Percentiles rank a stretch among this genome's conserved stretches.
Evolutionary conservation across 2,888 invertebrate genomes (phyloP).

Genomic region (Pollenia angustigena): DNA sequence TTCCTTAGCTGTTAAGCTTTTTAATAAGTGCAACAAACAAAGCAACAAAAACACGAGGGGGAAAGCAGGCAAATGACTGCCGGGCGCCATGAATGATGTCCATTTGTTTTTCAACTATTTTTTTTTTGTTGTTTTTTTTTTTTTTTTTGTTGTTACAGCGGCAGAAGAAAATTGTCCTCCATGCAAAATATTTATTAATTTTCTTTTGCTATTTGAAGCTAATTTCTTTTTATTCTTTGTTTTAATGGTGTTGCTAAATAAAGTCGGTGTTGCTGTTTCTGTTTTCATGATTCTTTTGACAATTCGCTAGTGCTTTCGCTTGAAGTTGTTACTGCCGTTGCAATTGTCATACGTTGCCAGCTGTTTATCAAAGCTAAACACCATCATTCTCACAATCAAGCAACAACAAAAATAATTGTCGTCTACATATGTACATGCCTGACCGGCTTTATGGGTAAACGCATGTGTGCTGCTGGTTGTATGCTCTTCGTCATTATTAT

Average conservation of each 20-base stretch:
- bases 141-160: not conserved
- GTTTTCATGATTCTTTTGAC: not conserved
- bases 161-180: conserved; percentile 42
- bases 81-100: conserved; percentile 61
- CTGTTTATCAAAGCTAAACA: conserved; percentile 59
- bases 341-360: conserved; percentile 56
- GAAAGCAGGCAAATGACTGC: conserved; percentile 46
- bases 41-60: not conserved
- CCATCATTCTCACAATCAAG: not conserved
- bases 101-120: conserved; percentile 41
- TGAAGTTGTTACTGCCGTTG: conserved; percentile 25
- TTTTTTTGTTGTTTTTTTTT: not conserved
- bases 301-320: conserved; percentile 48
- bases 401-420: conserved; percentile 39
- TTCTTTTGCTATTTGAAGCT: conserved; percentile 50
- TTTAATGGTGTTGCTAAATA: not conserved
- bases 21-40: no score
- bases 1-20: not conserved
- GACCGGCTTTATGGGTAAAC: not conserved
- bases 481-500: conserved; percentile 29
- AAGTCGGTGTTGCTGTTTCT: conserved; percentile 6
- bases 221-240: conserved; percentile 27
- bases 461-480: not conserved
- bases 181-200: conserved; percentile 30
- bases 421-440: not conserved